A percentile compares a stretch with the other conserved stretches of the same genome.
phyloP scores from a whole-genome alignment of 2,888 invertebrate species.

The Camptogramma bilineatum region DNA sequence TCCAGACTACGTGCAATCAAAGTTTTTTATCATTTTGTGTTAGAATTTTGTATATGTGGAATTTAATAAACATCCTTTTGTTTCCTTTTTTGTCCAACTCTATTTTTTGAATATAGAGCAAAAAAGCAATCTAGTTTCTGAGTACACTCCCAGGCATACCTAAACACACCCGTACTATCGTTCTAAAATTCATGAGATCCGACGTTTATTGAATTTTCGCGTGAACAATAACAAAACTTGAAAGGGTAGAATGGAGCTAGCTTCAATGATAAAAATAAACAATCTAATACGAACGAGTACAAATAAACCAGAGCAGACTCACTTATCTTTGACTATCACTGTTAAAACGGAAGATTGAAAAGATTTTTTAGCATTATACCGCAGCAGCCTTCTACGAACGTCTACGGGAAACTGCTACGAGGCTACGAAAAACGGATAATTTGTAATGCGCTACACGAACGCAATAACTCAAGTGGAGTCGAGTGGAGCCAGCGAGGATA shows the following conservation, averaged over 20 bases:
- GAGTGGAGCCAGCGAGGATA: slow-evolving; percentile 59
- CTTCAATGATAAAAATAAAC: slow-evolving; percentile 28
- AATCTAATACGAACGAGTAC: slow-evolving; percentile 19
- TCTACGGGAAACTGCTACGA: slow-evolving; percentile 51
- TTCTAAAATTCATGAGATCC: slow-evolving; percentile 35
- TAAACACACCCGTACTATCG: slow-evolving; percentile 27
- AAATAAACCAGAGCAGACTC: slow-evolving; percentile 23
- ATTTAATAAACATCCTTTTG: background rate
- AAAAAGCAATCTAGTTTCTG: slow-evolving; percentile 25
- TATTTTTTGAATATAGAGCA: slow-evolving; percentile 19
- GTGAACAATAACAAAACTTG: slow-evolving; percentile 37
- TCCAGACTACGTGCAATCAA: background rate
- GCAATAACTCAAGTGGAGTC: slow-evolving; percentile 68
- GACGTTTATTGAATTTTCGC: slow-evolving; percentile 35
- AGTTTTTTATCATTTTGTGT: background rate
- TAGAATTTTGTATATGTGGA: background rate
- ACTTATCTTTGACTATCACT: slow-evolving; percentile 25
- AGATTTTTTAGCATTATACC: slow-evolving; percentile 36
- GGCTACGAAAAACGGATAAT: slow-evolving; percentile 56
- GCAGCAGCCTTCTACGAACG: slow-evolving; percentile 45
- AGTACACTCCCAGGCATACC: slow-evolving; percentile 23
- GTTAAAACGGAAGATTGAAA: slow-evolving; percentile 36
- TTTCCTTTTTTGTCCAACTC: slow-evolving; percentile 1
- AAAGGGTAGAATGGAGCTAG: slow-evolving; percentile 28
- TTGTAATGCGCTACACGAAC: slow-evolving; percentile 69